Evolutionary conservation across 2,113 vertebrate species (phyloP).

Genomic region (Perccottus glenii): DNA sequence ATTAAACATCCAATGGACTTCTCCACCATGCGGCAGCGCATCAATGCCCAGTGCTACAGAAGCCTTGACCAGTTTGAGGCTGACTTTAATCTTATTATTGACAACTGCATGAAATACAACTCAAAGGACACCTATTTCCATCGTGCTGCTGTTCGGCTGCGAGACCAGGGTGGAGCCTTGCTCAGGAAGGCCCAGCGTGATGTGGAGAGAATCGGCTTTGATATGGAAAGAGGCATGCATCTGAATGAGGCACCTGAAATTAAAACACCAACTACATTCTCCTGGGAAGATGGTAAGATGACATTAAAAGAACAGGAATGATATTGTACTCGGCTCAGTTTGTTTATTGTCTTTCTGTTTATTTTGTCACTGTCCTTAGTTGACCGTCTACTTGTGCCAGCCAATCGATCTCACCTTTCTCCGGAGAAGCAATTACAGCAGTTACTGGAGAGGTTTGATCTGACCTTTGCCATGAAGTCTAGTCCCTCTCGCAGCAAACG

Average conservation of each 20-base stretch:
- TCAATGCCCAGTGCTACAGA: slow-evolving; percentile 88
- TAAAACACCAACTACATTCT: slow-evolving; percentile 83
- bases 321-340: background rate
- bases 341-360: background rate
- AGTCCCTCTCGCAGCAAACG: slow-evolving; percentile 94
- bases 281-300: slow-evolving; percentile 93
- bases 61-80: slow-evolving; percentile 90
- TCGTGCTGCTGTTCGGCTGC: slow-evolving; percentile 89
- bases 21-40: slow-evolving; percentile 90
- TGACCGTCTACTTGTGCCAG: slow-evolving; percentile 89
- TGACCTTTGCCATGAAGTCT: slow-evolving; percentile 94
- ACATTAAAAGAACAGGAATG: background rate
- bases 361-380: slow-evolving; percentile 73
- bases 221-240: slow-evolving; percentile 90
- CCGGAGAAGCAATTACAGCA: slow-evolving; percentile 91
- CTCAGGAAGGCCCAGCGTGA: slow-evolving; percentile 90
- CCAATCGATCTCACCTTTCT: slow-evolving; percentile 85
- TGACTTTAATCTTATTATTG: slow-evolving; percentile 93
- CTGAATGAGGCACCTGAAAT: slow-evolving; percentile 85
- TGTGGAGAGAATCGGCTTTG: slow-evolving; percentile 88
- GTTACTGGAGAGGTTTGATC: slow-evolving; percentile 93
- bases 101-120: slow-evolving; percentile 98
- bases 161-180: slow-evolving; percentile 93
- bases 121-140: slow-evolving; percentile 97
- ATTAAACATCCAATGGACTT: slow-evolving; percentile 97